Conservation (phyloP, 2,888 invertebrate species). For the Nysson spinosus region DNA sequence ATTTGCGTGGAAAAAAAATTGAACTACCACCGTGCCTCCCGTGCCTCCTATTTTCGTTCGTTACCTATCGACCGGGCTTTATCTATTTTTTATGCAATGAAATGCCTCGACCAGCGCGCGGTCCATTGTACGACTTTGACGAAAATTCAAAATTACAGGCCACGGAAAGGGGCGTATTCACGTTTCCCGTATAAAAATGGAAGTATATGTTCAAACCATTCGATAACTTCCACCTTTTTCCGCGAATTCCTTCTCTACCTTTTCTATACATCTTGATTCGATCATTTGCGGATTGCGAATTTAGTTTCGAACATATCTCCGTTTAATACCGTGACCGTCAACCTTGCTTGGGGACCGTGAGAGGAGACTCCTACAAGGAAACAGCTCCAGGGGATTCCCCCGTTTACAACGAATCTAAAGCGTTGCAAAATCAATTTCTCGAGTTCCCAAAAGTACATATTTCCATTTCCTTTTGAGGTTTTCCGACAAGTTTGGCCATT, state of each 20-base stretch:
- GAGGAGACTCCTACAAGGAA: too few relatives aligned
- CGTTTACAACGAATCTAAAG: too few relatives aligned
- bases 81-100: slow-evolving; percentile 70
- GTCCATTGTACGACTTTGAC: slow-evolving; percentile 57
- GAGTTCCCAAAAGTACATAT: too few relatives aligned
- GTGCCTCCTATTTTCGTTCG: slow-evolving; percentile 69
- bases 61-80: slow-evolving; percentile 72
- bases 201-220: slow-evolving; percentile 39
- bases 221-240: slow-evolving; percentile 40
- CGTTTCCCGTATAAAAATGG: slow-evolving; percentile 40
- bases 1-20: slow-evolving; percentile 69
- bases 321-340: too few relatives aligned
- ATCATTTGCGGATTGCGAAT: not conserved
- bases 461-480: too few relatives aligned
- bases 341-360: too few relatives aligned
- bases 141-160: slow-evolving; percentile 60
- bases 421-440: too few relatives aligned
- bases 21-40: slow-evolving; percentile 59
- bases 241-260: slow-evolving; percentile 3
- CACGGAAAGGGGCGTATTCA: slow-evolving; percentile 34
- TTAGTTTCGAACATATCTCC: too few relatives aligned
- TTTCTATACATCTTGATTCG: not conserved
- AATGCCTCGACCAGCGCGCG: slow-evolving; percentile 58
- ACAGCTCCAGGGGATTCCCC: too few relatives aligned
- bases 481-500: too few relatives aligned